Conservation (phyloP, 2,113 vertebrate species). For the Callaeas wilsoni region DNA sequence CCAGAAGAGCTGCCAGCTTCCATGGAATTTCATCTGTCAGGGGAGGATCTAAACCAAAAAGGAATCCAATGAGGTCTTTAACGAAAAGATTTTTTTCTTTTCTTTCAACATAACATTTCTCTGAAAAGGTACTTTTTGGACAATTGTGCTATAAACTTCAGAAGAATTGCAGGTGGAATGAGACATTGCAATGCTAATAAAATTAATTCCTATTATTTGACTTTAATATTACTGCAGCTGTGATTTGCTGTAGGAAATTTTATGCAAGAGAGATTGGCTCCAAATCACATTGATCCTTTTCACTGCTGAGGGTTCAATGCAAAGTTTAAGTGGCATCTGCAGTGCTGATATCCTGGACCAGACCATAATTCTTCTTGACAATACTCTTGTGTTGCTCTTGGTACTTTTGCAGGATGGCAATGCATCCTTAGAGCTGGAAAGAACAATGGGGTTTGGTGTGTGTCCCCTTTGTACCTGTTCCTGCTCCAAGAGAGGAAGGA, state of each 20-base stretch:
- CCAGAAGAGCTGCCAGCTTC: not conserved
- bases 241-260: not conserved
- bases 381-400: not conserved
- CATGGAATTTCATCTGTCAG: not conserved
- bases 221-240: not conserved
- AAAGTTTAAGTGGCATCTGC: not conserved
- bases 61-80: not conserved
- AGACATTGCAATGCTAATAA: not conserved
- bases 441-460: not conserved
- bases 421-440: not conserved
- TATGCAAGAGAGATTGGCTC: not conserved
- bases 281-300: fast-evolving
- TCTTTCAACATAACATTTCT: not conserved
- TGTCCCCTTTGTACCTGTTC: not conserved
- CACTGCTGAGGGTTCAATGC: not conserved
- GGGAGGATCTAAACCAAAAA: not conserved
- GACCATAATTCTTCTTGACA: not conserved
- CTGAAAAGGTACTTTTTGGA: not conserved
- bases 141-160: not conserved
- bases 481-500: not conserved
- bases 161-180: not conserved
- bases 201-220: not conserved
- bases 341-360: not conserved
- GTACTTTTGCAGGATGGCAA: not conserved
- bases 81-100: not conserved